Base-by-base conservation (phyloP, 1,140 invertebrate species). In the Tribolium madens region DNA sequence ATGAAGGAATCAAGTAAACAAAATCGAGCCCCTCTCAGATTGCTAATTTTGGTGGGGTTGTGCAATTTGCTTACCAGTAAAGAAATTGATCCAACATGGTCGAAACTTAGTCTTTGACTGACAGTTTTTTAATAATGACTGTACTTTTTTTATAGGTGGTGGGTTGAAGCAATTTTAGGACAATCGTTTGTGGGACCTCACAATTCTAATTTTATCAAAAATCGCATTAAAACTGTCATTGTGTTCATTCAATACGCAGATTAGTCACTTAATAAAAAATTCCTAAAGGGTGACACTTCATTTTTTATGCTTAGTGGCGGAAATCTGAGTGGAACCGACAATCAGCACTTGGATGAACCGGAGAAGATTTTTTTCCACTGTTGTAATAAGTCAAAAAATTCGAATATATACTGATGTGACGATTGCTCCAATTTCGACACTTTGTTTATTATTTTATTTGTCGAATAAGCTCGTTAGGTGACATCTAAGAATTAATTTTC, bases 1-100 rank as follows among this genome's bases (percentile, higher is more conserved):
- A 33, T 36, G 57, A 64, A 64, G 33, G 57, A 13, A 64, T 64
- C 57, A 36, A 36, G 21, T 17, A 57, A 57, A 64, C 57, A 64
- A 64, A 64, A 64, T 14, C 10, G 7, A 10, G 57, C 26, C 57
- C 21, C 57, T 36, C 26, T 36, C 10, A 10, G n/a, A 14, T 15
- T 31, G 6, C 26, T 64, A n/a, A 42, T 42, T 31, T 33, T 57
- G 52, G 52, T 57, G 52, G 52, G 52, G 52, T 57, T 57, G 7
- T 52, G 3, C 21, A 26, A 26, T 26, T 26, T 26, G n/a, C 52
- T 57, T 57, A 57, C 52, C 52, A 18, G n/a, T 9, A 10, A 7
- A 57, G 15, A 57, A 17, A 21, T 21, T 57, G 52, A 18, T 26
- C 6, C 17, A 57, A 57, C 52, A 17, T 57, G 15, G 18, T 57